Evolutionary conservation across 2,888 invertebrate genomes (phyloP), one percentile per base, ranked within the genome.

Genomic region (Cerastis leucographa): DNA sequence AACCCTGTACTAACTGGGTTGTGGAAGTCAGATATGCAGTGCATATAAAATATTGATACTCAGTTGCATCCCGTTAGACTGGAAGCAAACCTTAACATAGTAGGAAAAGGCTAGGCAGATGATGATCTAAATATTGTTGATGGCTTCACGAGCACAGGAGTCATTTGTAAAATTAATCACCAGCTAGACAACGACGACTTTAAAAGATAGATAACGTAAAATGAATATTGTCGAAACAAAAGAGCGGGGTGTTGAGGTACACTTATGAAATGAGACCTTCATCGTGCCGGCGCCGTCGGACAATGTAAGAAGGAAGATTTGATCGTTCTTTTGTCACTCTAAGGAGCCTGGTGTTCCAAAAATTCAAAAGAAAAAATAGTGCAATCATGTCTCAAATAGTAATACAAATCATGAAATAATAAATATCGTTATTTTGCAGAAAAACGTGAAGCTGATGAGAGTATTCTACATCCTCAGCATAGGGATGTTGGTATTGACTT

Each of bases 351-450:
- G 6, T 35, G 19, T 46, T 56, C 9, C 8, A 25, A 3, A 1
- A 7, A 5, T 22, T 0, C 14, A 69, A 25, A 61, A 7, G 25
- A 19, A 25, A 29, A 29, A 12, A 11, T 44, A 19, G 22, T 19
- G 9, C 29, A 22, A 22, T 22, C n/a, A n/a, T 19, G 11, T 19
- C 29, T 19, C 9, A 56, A 56, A 25, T 25, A 25, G 14, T 22
- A 14, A n/a, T 14, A 25, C 54, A 25, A 25, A 56, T 14, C n/a
- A 12, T 12, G 11, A 19, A 14, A 61, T 17, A 35, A 44, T 25
- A 29, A 14, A 29, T n/a, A n/a, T 22, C 6, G 25, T 65, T 80
- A 0, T 73, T 61, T 77, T 62, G n/a, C 81, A 79, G 79, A 79
- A 79, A 81, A 74, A 81, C 35, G 14, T 49, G 35, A 56, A 42